Base-by-base conservation (phyloP, 2,113 vertebrate species). In the Calyptomena viridis region DNA sequence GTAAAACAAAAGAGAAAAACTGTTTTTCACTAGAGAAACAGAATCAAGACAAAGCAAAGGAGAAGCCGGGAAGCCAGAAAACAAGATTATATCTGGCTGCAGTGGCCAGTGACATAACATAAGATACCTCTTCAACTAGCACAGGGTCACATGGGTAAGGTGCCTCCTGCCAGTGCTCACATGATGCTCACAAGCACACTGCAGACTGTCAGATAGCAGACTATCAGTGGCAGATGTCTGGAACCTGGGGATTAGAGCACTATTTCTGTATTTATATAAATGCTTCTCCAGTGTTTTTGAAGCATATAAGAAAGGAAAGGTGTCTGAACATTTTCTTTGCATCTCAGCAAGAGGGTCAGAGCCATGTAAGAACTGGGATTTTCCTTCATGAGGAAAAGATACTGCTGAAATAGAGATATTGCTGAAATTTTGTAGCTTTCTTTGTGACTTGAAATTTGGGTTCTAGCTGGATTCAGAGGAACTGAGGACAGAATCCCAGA, bases 191-290 rank as follows among this genome's bases (percentile, higher is more conserved):
- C 58, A 81, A 59, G 71, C 31, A 31, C 40, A 14, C 78, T 94
- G 85, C 82, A 88, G 67, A 19, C 42, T 75, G 67, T 37, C 64
- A 89, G 50, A 64, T 76, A 91, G 63, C 72, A 77, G 30, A 22
- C 37, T 94, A 30, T 89, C 58, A 30, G 82, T 58, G 39, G 42
- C 78, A 69, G 67, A 85, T 91, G 50, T 75, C 55, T 95, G 55
- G 35, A 68, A 79, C 14, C 24, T 79, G 53, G 50, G 39, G 14
- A 52, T 73, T 60, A 58, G 28, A 84, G 27, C 47, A 55, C 55
- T 73, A 5, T 84, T 93, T 87, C 40, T 89, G 18, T 79, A 49
- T 89, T 82, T 76, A 52, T 53, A 24, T 14, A 74, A 87, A 33
- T 2, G 5, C 39, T 69, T 83, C 33, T 85, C 3, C 5, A 18